Conservation (phyloP, 2,888 invertebrate genomes). For the Stenotaenia linearis region DNA sequence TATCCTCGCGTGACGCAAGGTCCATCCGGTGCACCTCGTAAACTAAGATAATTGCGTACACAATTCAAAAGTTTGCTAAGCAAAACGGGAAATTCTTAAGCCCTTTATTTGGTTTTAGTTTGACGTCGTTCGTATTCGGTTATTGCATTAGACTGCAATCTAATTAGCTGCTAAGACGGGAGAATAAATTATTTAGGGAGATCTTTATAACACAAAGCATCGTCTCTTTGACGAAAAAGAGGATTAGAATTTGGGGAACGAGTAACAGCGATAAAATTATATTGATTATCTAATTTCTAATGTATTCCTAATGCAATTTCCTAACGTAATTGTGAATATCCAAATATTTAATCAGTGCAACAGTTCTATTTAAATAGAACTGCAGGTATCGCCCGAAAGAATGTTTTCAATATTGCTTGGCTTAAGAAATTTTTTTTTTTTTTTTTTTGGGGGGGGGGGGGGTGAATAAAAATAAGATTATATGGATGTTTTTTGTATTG, state of each 20-base stretch:
- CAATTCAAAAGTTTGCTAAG: neutral
- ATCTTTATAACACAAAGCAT: neutral
- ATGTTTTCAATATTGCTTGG: neutral
- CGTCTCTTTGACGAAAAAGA: neutral
- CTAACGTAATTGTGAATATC: neutral
- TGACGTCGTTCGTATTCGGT: constrained; percentile 1
- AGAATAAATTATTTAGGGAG: neutral
- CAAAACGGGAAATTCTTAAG: constrained; percentile 3
- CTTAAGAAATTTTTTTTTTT: neutral
- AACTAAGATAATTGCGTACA: constrained; percentile 16
- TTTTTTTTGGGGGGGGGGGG: too few relatives aligned
- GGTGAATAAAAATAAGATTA: neutral
- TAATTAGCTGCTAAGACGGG: neutral
- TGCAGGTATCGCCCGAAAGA: neutral
- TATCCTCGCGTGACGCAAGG: neutral
- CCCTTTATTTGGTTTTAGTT: neutral
- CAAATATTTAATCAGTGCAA: neutral
- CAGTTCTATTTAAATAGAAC: neutral
- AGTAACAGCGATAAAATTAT: neutral
- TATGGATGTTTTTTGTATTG: neutral
- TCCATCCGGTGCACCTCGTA: constrained; percentile 21
- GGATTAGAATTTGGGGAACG: neutral
- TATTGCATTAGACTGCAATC: constrained; percentile 16
- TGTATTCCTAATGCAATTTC: neutral
- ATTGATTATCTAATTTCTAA: neutral